Conservation (phyloP, 2,113 vertebrate genomes). For the Cichladusa arquata region DNA sequence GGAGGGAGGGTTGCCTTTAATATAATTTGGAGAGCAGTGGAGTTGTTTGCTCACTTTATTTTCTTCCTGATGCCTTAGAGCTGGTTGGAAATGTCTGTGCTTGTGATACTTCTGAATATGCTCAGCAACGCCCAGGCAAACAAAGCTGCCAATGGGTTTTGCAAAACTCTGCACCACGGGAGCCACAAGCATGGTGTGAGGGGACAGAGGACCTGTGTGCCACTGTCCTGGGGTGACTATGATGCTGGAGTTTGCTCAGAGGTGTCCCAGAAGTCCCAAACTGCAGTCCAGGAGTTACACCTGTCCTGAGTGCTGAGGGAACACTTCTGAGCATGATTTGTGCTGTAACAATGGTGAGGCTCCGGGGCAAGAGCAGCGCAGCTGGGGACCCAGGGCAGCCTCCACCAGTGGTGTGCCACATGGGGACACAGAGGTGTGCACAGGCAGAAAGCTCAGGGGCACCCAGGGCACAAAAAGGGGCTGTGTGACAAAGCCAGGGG, state of each 20-base stretch:
- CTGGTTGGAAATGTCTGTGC: not conserved
- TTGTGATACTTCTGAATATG: not conserved
- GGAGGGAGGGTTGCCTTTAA: not conserved
- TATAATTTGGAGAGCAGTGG: not conserved
- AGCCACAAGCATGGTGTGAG: not conserved
- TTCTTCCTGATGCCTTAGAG: not conserved
- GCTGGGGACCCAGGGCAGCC: not conserved
- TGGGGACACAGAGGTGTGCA: not conserved
- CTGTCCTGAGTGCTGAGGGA: not conserved
- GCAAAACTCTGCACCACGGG: not conserved
- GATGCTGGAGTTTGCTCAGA: not conserved
- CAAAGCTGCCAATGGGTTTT: not conserved
- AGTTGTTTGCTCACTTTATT: not conserved
- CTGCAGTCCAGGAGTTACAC: no score
- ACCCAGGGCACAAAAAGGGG: accelerated
- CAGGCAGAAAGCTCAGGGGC: not conserved
- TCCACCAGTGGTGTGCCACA: accelerated
- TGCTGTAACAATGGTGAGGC: accelerated
- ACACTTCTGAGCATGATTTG: accelerated
- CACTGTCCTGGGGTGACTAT: not conserved
- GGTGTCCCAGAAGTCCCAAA: not conserved
- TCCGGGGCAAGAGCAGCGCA: not conserved
- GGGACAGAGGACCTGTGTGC: not conserved
- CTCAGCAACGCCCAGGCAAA: not conserved
- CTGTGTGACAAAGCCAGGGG: not conserved